Conservation (phyloP, 2,888 invertebrate genomes). For the Unio pictorum region DNA sequence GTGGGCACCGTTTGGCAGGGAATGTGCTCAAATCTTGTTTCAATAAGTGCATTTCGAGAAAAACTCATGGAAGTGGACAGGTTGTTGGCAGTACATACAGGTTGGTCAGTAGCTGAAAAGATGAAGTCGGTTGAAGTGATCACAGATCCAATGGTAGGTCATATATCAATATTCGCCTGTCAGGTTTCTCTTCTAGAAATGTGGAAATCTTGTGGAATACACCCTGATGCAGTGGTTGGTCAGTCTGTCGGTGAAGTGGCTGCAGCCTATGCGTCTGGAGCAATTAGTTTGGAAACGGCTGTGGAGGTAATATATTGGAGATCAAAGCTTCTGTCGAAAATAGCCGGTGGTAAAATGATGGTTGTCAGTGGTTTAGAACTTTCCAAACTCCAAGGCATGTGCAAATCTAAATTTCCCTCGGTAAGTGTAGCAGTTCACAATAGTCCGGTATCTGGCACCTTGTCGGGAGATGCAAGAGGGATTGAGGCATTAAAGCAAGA, state of each 20-base stretch:
- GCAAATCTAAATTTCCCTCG: background rate
- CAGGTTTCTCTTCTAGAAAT: constrained; percentile 42
- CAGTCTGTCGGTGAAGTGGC: constrained; percentile 60
- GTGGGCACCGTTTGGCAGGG: constrained; percentile 45
- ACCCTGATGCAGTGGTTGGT: constrained; percentile 43
- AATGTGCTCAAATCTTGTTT: constrained; percentile 26
- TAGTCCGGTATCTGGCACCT: constrained; percentile 30
- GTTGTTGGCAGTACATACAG: background rate
- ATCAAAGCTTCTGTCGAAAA: constrained; percentile 32
- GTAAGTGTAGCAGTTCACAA: constrained; percentile 32
- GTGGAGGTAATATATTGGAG: constrained; percentile 51
- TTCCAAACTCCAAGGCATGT: constrained; percentile 26
- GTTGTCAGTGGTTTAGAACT: constrained; percentile 22
- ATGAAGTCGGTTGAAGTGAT: constrained; percentile 6
- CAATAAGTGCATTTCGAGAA: no score
- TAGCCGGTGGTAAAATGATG: constrained; percentile 47
- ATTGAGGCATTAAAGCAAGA: constrained; percentile 26
- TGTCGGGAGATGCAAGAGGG: constrained; percentile 38
- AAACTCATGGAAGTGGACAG: background rate
- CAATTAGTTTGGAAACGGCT: constrained; percentile 38
- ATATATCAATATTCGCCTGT: constrained; percentile 49
- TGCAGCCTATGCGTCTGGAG: constrained; percentile 40
- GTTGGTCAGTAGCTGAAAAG: constrained; percentile 2
- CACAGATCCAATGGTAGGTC: constrained; percentile 37
- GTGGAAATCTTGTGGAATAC: constrained; percentile 41